Conservation (phyloP, 2,797 vertebrate genomes). For the Bradypus variegatus region DNA sequence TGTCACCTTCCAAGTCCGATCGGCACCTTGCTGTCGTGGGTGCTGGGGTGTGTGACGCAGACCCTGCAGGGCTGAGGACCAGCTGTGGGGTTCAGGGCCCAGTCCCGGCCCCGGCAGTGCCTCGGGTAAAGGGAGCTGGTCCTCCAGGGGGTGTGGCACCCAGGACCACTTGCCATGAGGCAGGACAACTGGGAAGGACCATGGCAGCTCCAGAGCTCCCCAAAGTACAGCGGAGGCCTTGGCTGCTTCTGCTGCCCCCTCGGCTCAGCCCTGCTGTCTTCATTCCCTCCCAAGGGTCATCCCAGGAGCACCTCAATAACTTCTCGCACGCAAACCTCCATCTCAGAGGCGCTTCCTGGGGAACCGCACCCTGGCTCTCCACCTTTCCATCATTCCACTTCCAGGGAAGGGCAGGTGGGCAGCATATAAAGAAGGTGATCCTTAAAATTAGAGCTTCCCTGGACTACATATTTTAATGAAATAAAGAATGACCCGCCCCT, state of each 20-base stretch:
- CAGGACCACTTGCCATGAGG: background rate
- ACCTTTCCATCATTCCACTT: background rate
- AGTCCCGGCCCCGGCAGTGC: background rate
- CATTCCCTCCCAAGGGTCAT: background rate
- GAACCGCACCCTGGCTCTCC: fast-evolving
- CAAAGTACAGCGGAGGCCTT: background rate
- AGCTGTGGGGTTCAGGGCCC: background rate
- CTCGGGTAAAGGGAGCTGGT: background rate
- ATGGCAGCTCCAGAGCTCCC: too few species aligned
- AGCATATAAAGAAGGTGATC: background rate
- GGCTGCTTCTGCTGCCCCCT: background rate
- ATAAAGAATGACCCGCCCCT: background rate
- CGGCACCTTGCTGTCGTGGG: background rate
- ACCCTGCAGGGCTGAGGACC: too few species aligned
- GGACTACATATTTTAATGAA: background rate
- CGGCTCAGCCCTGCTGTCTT: background rate
- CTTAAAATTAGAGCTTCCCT: background rate
- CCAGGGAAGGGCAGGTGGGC: background rate
- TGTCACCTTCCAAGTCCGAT: fast-evolving
- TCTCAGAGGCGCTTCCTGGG: background rate
- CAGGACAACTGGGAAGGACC: background rate
- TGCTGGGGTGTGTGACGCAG: fast-evolving
- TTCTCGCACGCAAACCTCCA: background rate
- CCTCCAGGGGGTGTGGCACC: too few species aligned
- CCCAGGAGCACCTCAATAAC: background rate